Base-by-base conservation (phyloP, 2,797 vertebrate genomes). In the Neoniphon sammara region DNA sequence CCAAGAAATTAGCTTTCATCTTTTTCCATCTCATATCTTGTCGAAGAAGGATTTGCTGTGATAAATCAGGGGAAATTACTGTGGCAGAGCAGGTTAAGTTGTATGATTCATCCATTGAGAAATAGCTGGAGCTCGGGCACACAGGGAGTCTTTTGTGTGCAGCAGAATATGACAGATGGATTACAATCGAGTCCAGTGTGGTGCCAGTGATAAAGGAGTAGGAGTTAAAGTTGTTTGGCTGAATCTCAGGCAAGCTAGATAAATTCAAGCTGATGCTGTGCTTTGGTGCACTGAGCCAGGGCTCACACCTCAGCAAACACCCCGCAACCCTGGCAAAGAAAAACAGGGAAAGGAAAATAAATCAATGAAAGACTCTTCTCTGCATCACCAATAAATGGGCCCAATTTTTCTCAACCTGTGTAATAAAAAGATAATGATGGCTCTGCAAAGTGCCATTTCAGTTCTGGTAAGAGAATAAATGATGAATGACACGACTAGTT, bases 281-380 rank as follows among this genome's bases (percentile, higher is more conserved):
- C 59, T 56, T 21, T 44, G 34, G 30, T 72, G 64, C 75, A 70
- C 53, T 62, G 18, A 54, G 20, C 52, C 64, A 58, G 46, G 47
- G 70, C 64, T 82, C 56, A 54, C 62, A 67, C 50, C 63, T 68
- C 61, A 67, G 27, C 63, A 80, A 59, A 80, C 59, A 80, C 21
- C n/a, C 30, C 5, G n/a, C 39, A 54, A 18, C 21, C 53, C 57
- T 60, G 17, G 36, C 20, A 1, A n/a, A 46, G 44, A 25, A 68
- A 69, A 71, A 59, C 4, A 31, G 17, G 10, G 27, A 54, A 54
- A 54, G 34, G 11, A 53, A 42, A 14, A 23, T 25, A 73, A 66
- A 58, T n/a, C 44, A 66, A 31, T 66, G 9, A 49, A 44, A 30
- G 2, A 17, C 18, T 71, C 58, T 53, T 62, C 10, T 59, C 68